Percentiles rank a stretch among this genome's conserved stretches.
These are phyloP conservation scores for Phrynocephalus versicolor DNA, from an alignment of 2,113 vertebrate species.

Conservation along the genomic window DNA sequence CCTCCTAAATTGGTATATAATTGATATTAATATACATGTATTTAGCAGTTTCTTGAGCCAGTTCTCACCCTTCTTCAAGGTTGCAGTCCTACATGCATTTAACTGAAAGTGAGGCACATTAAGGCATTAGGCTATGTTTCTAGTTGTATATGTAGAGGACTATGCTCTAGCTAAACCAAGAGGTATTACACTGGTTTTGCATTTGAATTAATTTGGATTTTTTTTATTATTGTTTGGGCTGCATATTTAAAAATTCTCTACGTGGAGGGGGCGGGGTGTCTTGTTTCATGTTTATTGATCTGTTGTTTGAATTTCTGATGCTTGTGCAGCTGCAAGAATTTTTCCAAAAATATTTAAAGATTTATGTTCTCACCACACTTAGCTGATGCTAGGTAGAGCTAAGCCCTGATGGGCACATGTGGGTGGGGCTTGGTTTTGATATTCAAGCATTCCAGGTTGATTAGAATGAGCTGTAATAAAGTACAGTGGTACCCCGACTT, in stretches of 20 bases:
- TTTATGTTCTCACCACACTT: not conserved
- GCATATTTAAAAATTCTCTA: too few species aligned
- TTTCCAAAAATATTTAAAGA: not conserved
- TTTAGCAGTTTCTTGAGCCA: not conserved
- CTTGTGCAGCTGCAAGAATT: not conserved
- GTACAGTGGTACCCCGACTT: too few species aligned
- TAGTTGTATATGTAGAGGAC: too few species aligned
- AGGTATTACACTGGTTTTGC: not conserved
- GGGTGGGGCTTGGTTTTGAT: not conserved
- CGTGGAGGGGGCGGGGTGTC: too few species aligned
- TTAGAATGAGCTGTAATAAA: not conserved
- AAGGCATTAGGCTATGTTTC: too few species aligned
- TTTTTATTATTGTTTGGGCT: too few species aligned
- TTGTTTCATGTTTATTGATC: not conserved
- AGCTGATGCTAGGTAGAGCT: not conserved
- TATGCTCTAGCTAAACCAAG: not conserved
- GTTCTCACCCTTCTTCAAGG: not conserved
- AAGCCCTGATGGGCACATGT: not conserved
- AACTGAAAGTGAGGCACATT: too few species aligned
- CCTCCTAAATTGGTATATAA: not conserved
- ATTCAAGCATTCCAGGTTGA: not conserved
- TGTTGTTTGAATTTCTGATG: not conserved
- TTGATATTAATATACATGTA: not conserved
- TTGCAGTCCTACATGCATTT: too few species aligned
- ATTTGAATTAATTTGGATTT: not conserved